Conservation (phyloP, 1,140 invertebrate species). For the Zaprionus inermis region DNA sequence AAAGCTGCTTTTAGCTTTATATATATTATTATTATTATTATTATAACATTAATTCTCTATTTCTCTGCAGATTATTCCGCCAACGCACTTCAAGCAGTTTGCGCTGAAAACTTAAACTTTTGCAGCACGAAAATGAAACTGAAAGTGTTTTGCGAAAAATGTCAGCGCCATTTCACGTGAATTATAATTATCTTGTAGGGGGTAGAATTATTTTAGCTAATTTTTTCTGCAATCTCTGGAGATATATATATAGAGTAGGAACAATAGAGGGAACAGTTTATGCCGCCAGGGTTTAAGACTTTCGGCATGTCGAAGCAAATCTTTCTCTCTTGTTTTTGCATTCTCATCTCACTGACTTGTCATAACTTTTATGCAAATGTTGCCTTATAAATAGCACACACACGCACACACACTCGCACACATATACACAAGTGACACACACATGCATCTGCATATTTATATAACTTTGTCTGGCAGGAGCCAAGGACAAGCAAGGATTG, state of each 20-base stretch:
- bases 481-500: constrained; percentile 10
- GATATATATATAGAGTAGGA: too few species aligned
- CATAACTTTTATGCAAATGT: constrained; percentile 58
- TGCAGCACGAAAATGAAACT: constrained; percentile 6
- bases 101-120: constrained; percentile 1
- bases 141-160: constrained; percentile 12
- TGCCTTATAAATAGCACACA: constrained; percentile 25
- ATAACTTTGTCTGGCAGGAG: constrained; percentile 32
- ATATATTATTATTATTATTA: constrained; percentile 18
- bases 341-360: constrained; percentile 51
- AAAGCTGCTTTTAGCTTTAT: constrained; percentile 43
- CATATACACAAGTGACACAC: constrained; percentile 1
- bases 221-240: too few species aligned
- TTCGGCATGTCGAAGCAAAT: not conserved
- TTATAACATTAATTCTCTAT: constrained; percentile 8
- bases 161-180: constrained; percentile 33
- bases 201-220: too few species aligned
- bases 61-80: constrained; percentile 1
- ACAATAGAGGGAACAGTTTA: too few species aligned
- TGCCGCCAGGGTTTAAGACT: not conserved
- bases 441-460: constrained; percentile 13
- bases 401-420: constrained; percentile 15
- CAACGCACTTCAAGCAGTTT: constrained; percentile 7
- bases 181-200: constrained; percentile 33
- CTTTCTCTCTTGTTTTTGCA: not conserved